Conservation (phyloP, 2,797 vertebrate species). For the Falco biarmicus region DNA sequence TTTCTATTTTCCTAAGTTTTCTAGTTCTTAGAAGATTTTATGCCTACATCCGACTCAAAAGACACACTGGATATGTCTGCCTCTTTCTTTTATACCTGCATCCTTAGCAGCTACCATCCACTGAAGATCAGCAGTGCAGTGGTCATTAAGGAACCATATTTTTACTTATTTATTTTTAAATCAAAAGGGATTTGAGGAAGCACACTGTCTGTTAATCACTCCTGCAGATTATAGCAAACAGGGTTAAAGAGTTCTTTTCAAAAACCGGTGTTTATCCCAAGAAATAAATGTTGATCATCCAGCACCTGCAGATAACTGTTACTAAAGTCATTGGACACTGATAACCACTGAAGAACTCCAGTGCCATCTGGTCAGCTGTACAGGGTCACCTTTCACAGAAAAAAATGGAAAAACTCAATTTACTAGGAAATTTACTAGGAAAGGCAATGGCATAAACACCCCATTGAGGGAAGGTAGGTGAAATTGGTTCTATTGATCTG, state of each 20-base stretch:
- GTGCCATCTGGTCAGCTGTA: not conserved
- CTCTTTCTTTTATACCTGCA: not conserved
- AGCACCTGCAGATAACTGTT: not conserved
- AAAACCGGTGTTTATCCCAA: not conserved
- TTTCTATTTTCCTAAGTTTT: not conserved
- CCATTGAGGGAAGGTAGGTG: not conserved
- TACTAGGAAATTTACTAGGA: not conserved
- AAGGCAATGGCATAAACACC: not conserved
- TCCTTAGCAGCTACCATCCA: not conserved
- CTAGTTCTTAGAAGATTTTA: not conserved
- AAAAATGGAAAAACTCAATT: not conserved
- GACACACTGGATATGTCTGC: accelerated
- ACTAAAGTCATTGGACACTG: accelerated
- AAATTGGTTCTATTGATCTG: not conserved
- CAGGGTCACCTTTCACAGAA: not conserved
- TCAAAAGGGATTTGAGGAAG: not conserved
- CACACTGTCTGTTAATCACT: not conserved
- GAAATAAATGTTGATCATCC: not conserved
- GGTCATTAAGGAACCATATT: not conserved
- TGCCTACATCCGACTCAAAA: not conserved
- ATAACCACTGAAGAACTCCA: not conserved
- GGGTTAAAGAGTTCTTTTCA: not conserved
- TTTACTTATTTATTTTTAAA: not conserved
- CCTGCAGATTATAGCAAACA: not conserved
- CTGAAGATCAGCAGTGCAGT: not conserved